Conservation (phyloP, 1,140 invertebrate species). For the Drosophila elegans region DNA sequence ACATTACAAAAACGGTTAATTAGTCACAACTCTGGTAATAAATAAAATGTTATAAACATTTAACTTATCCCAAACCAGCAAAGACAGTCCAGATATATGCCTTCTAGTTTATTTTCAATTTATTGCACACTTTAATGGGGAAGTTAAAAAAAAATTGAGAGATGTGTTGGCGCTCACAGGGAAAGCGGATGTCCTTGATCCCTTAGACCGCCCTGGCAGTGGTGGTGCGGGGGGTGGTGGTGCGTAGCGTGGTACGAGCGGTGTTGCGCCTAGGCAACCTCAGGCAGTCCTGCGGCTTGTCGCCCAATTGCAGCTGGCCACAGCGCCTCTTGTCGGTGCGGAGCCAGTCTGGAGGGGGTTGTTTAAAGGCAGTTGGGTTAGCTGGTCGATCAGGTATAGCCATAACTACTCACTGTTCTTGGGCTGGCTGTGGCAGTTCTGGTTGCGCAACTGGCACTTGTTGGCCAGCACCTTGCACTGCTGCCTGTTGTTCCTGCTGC, state of each 20-base stretch:
- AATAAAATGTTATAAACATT: too few species aligned
- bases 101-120: neutral
- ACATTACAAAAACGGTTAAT: too few species aligned
- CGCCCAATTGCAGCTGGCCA: conserved; percentile 48
- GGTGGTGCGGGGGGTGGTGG: conserved; percentile 1
- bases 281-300: conserved; percentile 48
- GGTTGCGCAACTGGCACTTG: conserved; percentile 59
- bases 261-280: neutral
- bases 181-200: neutral
- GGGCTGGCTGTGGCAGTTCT: conserved; percentile 54
- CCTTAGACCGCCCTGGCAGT: neutral
- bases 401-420: conserved; percentile 55
- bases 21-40: too few species aligned
- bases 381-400: too few species aligned
- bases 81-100: neutral
- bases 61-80: neutral
- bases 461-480: conserved; percentile 60
- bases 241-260: too few species aligned
- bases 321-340: conserved; percentile 52
- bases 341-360: conserved; percentile 49
- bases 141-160: conserved; percentile 7
- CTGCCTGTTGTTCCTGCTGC: conserved; percentile 25
- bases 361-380: neutral
- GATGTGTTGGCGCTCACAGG: neutral
- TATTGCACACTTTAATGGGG: neutral